Evolutionary conservation across 2,113 vertebrate species (phyloP).

Genomic region (Paramisgurnus dabryanus): DNA sequence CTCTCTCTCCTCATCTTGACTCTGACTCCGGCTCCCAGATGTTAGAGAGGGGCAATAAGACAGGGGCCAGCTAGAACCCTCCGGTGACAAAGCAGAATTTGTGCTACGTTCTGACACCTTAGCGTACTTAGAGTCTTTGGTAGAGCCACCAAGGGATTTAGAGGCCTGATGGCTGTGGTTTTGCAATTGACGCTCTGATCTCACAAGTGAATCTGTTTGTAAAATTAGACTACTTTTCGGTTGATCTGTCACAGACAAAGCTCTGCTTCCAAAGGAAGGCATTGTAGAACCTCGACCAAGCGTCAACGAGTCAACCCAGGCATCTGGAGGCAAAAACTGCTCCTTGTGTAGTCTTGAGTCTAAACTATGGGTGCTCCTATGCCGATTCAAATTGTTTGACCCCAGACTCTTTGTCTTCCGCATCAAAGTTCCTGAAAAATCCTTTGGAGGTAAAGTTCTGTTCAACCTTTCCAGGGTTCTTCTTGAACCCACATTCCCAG

Average conservation of each 20-base stretch:
- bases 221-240: neutral
- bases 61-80: conserved; percentile 48
- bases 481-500: conserved; percentile 11
- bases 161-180: conserved; percentile 43
- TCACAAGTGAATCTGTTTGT: neutral
- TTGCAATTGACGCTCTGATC: conserved; percentile 29
- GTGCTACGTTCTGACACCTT: neutral
- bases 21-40: neutral
- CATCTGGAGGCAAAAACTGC: conserved; percentile 69
- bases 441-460: conserved; percentile 30
- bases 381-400: conserved; percentile 52
- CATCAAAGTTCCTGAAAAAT: conserved; percentile 34
- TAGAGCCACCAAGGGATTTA: conserved; percentile 4
- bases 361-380: conserved; percentile 64
- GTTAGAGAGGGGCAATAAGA: conserved; percentile 35
- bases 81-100: conserved; percentile 7
- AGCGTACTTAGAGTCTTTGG: neutral
- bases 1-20: neutral
- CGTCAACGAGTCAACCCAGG: conserved; percentile 73
- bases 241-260: conserved; percentile 12
- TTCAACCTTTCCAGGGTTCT: conserved; percentile 15
- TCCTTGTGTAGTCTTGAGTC: conserved; percentile 60
- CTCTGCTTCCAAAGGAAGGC: conserved; percentile 10
- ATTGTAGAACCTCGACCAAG: conserved; percentile 59
- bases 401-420: conserved; percentile 37